Evolutionary conservation across 37 sponge, comb jelly and placozoan genomes (phyloP).

Genomic region (Dysidea cf. avara): DNA sequence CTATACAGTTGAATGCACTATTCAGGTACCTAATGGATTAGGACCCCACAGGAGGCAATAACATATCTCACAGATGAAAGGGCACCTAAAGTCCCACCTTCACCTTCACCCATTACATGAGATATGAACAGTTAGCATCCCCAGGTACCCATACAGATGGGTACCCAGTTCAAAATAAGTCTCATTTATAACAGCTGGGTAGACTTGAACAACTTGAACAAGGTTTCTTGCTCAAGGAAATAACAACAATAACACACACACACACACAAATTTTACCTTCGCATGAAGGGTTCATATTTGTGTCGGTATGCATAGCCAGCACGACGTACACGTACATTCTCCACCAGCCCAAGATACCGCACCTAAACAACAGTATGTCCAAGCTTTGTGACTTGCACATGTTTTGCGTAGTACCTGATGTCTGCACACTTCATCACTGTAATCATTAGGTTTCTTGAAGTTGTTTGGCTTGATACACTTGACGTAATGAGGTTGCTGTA

Average conservation of each 20-base stretch:
- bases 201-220: no score
- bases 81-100: no score
- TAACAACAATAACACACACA: conserved; percentile 2
- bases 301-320: conserved; percentile 71
- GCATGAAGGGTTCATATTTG: conserved; percentile 50
- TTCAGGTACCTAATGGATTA: no score
- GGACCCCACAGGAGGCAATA: no score
- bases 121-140: no score
- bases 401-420: conserved; percentile 43
- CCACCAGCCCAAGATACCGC: conserved; percentile 68
- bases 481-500: conserved; percentile 70
- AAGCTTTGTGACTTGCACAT: background rate
- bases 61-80: no score
- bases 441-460: conserved; percentile 45
- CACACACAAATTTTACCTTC: conserved; percentile 23
- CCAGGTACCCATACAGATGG: no score
- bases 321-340: conserved; percentile 68
- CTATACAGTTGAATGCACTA: no score
- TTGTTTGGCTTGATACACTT: conserved; percentile 75
- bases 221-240: no score
- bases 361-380: conserved; percentile 36
- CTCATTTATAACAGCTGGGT: no score
- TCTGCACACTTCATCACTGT: conserved; percentile 41
- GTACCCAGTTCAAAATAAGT: no score
- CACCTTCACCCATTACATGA: no score